Base-by-base conservation (phyloP, 1,140 invertebrate species). In the Pemphigus obesinymphae region DNA sequence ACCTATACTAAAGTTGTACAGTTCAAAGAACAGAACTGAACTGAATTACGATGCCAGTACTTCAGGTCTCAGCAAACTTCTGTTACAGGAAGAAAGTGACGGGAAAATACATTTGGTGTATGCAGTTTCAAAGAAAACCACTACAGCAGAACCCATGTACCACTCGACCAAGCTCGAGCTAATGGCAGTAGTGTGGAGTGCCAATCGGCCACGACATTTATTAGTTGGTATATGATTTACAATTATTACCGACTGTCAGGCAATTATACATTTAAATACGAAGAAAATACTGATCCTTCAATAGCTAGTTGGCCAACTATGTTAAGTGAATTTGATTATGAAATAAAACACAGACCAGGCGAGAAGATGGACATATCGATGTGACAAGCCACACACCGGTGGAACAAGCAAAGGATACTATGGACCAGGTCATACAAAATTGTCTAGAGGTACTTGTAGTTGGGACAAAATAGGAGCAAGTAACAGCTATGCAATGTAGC, bases 321-420 rank as follows among this genome's bases (percentile, higher is more conserved):
- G 26, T 63, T 86, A 23, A 84, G 85, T 63, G 85, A 86, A 50
- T 86, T 84, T 80, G 82, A 83, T 48, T 85, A 66, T 40, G 13
- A 53, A 15, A 83, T 86, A 23, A 84, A 85, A 70, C 84, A 87
- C 75, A 29, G 85, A 1, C 75, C 85, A 10, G 85, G 85, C 0
- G 72, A 37, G 2, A 82, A 78, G 61, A 87, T 87, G 84, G 70
- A 31, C 87, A 87, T 80, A 85, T 84, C 8, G 87, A 88, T 83
- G 86, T 87, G 0, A 82, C 87, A 8, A 88, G 86, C 61, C 58
- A 86, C 29, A 40, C 78, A 15, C 78, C 58, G 26, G 40, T 66
- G 4, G 40, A 81, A 5, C 37, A 81, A 23, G n/a, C 78, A n/a
- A 26, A 10, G 10, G 78, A 66, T 17, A 61, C 58, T 13, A 61